Evolutionary conservation across 2,113 vertebrate genomes (phyloP).

Genomic region (Excalfactoria chinensis): DNA sequence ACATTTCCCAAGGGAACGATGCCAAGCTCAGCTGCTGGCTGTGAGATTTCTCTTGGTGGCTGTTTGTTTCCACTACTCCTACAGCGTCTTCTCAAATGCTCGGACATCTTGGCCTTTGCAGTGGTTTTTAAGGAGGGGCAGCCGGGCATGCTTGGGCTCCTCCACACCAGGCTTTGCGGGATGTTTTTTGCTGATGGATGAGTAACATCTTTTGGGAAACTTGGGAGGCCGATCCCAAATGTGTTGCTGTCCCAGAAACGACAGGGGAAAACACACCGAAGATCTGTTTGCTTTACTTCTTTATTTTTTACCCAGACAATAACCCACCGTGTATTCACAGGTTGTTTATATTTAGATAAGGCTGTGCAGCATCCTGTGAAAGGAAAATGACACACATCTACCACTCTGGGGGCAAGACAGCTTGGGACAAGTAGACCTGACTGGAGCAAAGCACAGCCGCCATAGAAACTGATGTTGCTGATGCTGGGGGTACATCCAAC

Average conservation of each 20-base stretch:
- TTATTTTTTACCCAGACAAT: conserved; percentile 54
- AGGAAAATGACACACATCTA: conserved; percentile 73
- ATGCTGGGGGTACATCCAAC: background rate
- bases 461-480: background rate
- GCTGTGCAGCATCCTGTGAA: conserved; percentile 45
- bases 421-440: background rate
- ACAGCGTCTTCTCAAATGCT: background rate
- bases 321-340: conserved; percentile 45
- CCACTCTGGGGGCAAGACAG: background rate
- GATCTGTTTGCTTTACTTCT: conserved; percentile 60
- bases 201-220: background rate
- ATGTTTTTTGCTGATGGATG: conserved; percentile 25
- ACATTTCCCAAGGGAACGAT: background rate
- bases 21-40: rapidly evolving
- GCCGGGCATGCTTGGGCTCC: rapidly evolving
- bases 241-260: conserved; percentile 17
- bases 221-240: background rate
- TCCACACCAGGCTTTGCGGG: background rate
- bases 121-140: background rate
- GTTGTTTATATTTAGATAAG: conserved; percentile 69
- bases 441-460: no score
- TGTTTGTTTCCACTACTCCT: background rate
- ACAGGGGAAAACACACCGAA: conserved; percentile 27
- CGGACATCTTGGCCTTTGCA: background rate
- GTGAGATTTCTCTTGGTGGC: background rate